Conservation (phyloP, 2,888 invertebrate genomes). For the Mesodorylaimus sp. region DNA sequence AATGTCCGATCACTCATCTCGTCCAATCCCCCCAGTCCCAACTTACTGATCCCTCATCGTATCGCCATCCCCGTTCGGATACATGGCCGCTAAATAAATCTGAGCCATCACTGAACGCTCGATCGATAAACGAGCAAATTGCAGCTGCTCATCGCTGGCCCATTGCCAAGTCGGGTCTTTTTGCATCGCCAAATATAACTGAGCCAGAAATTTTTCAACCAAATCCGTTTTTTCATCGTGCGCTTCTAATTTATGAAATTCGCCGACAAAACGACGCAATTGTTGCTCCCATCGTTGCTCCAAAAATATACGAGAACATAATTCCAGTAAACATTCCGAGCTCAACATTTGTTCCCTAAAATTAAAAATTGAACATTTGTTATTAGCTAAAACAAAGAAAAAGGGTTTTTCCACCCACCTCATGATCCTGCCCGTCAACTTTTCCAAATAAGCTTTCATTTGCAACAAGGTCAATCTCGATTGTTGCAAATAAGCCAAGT, state of each 20-base stretch:
- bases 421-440: constrained; percentile 36
- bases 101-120: constrained; percentile 76
- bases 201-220: constrained; percentile 55
- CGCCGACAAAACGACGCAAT: constrained; percentile 53
- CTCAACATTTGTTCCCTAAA: constrained; percentile 18
- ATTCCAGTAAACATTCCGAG: constrained; percentile 22
- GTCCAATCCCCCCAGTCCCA: not conserved
- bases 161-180: constrained; percentile 38
- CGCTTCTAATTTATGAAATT: constrained; percentile 56
- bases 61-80: constrained; percentile 92
- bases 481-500: constrained; percentile 58
- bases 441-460: constrained; percentile 51
- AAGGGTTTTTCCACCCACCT: constrained; percentile 25
- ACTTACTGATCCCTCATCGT: constrained; percentile 67
- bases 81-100: constrained; percentile 76
- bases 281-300: constrained; percentile 51
- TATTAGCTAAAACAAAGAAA: constrained; percentile 2
- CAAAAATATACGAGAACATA: constrained; percentile 59
- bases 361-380: constrained; percentile 16
- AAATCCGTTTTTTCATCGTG: constrained; percentile 76
- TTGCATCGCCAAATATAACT: constrained; percentile 32
- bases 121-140: constrained; percentile 58
- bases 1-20: not conserved
- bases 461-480: constrained; percentile 60
- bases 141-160: constrained; percentile 50